phyloP scores from a whole-genome alignment of 1,140 invertebrate genomes.

The Megalopta genalis region DNA sequence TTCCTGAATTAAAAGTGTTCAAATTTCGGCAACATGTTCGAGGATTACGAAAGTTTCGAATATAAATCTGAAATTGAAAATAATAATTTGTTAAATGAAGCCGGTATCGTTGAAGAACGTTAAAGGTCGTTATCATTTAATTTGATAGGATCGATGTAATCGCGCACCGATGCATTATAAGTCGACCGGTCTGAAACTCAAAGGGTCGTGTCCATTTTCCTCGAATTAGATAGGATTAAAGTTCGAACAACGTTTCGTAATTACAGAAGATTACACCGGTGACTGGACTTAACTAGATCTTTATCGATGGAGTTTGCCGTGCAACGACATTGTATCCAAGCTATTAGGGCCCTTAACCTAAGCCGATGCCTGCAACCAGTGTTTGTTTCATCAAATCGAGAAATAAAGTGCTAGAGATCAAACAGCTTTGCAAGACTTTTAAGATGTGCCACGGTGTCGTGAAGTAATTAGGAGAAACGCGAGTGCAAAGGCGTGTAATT shows the following conservation, averaged over 20 bases:
- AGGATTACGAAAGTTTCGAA: too few relatives aligned
- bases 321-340: neutral
- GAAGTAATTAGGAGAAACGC: neutral
- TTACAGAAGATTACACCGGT: slow-evolving; percentile 22
- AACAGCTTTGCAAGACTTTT: neutral
- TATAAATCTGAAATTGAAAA: neutral
- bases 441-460: neutral
- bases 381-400: neutral
- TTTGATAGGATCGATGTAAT: too few relatives aligned
- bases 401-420: too few relatives aligned
- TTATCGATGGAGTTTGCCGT: slow-evolving; percentile 17
- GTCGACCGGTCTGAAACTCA: neutral
- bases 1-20: too few relatives aligned
- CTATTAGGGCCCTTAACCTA: neutral
- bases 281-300: slow-evolving; percentile 24
- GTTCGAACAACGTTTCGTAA: slow-evolving; percentile 38
- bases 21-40: too few relatives aligned
- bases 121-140: neutral
- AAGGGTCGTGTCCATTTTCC: slow-evolving; percentile 25
- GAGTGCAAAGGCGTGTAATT: neutral
- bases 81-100: neutral
- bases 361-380: too few relatives aligned
- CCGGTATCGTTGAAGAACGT: too few relatives aligned
- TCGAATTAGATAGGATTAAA: slow-evolving; percentile 41
- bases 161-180: neutral